Base-by-base conservation (phyloP, 2,888 invertebrate genomes). In the Uropetala carovei region DNA sequence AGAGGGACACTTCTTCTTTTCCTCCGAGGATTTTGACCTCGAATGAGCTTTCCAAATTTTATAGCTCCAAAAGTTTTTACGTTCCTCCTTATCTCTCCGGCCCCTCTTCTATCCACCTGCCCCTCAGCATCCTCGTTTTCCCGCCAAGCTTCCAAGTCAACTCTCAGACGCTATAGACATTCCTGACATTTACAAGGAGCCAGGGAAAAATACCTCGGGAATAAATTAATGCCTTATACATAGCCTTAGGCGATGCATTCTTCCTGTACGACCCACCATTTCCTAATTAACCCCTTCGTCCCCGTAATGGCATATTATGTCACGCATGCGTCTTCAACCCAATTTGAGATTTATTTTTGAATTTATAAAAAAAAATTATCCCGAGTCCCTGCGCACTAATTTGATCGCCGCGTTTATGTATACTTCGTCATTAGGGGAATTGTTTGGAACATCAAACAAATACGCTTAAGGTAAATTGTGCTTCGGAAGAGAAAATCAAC, bases 21-120 rank as follows among this genome's bases (percentile, higher is more conserved):
- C n/a, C 18, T 22, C 22, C 27, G 43, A 89, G 89, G 64, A 64
- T 18, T 68, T 64, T 89, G 89, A 89, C 89, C 89, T 89, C 89
- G 64, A 60, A 86, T 60, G 60, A 30, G 89, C 89, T 64, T 89
- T 64, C 89, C 89, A 89, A 89, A 89, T 89, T 89, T 89, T 89
- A 89, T 89, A 68, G 89, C 89, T n/a, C 64, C 30, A 22, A 16
- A 43, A 43, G 27, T 43, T n/a, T 64, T 64, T 58, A 56, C 85
- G n/a, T 68, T n/a, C 60, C 16, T 5, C 83, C 86, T 27, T 16
- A 18, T 43, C 13, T n/a, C 56, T 18, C 64, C 89, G 4, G 43
- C 11, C 82, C 18, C 43, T 27, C 11, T 27, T 27, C 11, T 27
- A 30, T 86, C 59, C 86, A 86, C 86, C 86, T 56, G 58, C 86